Evolutionary conservation across 2,888 invertebrate species (phyloP), one percentile per base, ranked within the genome.

Genomic region (Agrochola litura): DNA sequence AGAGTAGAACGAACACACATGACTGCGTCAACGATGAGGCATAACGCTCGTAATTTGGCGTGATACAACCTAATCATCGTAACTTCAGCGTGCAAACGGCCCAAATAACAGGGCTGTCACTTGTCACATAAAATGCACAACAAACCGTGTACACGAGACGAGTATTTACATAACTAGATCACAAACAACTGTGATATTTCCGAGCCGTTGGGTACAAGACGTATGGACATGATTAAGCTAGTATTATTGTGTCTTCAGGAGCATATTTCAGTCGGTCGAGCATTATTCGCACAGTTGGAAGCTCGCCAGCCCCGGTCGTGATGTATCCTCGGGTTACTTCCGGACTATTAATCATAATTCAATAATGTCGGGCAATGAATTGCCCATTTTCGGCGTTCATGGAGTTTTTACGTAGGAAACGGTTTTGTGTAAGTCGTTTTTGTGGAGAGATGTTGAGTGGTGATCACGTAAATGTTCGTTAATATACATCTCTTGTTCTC

Each of bases 291-390:
- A 76, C 75, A 76, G 81, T 83, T 91, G 90, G 90, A 87, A 82
- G 66, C 73, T 70, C 56, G 91, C 90, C 90, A 91, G 85, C 69
- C 65, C 58, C 73, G 73, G 41, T 70, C 76, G 82, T 91, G 91
- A 91, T 90, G 90, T 88, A 90, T 91, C 85, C 87, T 82, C 76
- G 81, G 84, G 87, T 90, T 90, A 89, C 88, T 91, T 92, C 90
- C 89, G 84, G 82, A 80, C 90, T 90, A 92, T 94, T 93, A 92
- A 93, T 94, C 92, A 93, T 93, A 92, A 92, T 93, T 93, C 92
- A 92, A 92, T 93, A 91, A 91, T 90, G 90, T 83, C 82, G 84
- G 86, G 87, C 89, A 84, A 89, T 88, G 89, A 90, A 89, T 90
- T 87, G 89, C 83, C 88, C 78, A 85, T 88, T 91, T 90, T 88